A percentile compares a stretch with the other conserved stretches of the same genome.
Conservation (phyloP, 2,888 invertebrate genomes). For the Tortrix viridana region DNA sequence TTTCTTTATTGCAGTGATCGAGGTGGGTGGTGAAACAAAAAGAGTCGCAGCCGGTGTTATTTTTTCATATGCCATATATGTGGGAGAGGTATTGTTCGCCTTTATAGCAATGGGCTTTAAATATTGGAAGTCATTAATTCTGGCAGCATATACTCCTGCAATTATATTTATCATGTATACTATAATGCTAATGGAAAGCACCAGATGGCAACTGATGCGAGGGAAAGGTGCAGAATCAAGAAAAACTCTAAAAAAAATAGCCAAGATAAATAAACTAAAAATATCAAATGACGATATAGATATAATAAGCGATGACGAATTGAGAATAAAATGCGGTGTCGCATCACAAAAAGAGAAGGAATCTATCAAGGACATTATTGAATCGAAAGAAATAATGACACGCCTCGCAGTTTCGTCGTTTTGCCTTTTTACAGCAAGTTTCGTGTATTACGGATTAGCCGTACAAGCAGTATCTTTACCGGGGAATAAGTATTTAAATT, state of each 20-base stretch:
- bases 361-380: slow-evolving; percentile 58
- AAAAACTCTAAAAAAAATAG: slow-evolving; percentile 55
- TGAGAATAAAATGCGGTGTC: slow-evolving; percentile 59
- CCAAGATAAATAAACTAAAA: slow-evolving; percentile 60
- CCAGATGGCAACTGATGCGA: slow-evolving; percentile 68
- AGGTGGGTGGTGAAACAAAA: slow-evolving; percentile 69
- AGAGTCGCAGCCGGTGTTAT: slow-evolving; percentile 66
- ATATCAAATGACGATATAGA: slow-evolving; percentile 57
- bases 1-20: slow-evolving; percentile 62
- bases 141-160: slow-evolving; percentile 62
- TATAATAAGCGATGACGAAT: slow-evolving; percentile 56
- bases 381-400: slow-evolving; percentile 66
- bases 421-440: slow-evolving; percentile 69
- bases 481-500: slow-evolving; percentile 71
- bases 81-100: slow-evolving; percentile 67
- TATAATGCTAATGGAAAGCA: slow-evolving; percentile 62
- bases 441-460: slow-evolving; percentile 66
- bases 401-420: slow-evolving; percentile 61
- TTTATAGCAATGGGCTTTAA: slow-evolving; percentile 63
- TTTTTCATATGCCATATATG: slow-evolving; percentile 67
- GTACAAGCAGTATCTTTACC: slow-evolving; percentile 66
- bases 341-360: slow-evolving; percentile 63
- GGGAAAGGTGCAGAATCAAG: slow-evolving; percentile 63
- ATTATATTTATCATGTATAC: slow-evolving; percentile 57
- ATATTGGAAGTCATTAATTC: slow-evolving; percentile 66